Evolutionary conservation across 2,797 vertebrate species (phyloP).

Genomic region (Austrolebias charrua): DNA sequence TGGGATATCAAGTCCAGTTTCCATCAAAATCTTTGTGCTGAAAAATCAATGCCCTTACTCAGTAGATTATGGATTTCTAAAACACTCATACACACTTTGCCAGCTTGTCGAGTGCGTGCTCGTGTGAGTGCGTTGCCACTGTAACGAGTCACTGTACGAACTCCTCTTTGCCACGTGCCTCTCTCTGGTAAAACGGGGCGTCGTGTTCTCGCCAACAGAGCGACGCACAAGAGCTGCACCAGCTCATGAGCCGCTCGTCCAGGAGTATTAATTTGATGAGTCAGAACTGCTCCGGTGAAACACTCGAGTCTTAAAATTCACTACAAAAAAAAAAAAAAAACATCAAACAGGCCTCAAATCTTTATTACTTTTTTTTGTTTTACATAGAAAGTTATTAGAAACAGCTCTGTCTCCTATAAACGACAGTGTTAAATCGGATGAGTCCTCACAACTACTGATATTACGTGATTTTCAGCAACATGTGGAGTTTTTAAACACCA

Average conservation of each 20-base stretch:
- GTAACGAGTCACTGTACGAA: slow-evolving; percentile 59
- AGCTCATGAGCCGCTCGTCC: slow-evolving; percentile 36
- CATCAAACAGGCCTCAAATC: slow-evolving; percentile 38
- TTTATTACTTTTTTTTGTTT: slow-evolving; percentile 26
- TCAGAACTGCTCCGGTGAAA: slow-evolving; percentile 51
- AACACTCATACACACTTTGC: slow-evolving; percentile 61
- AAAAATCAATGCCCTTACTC: slow-evolving; percentile 69
- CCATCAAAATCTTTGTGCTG: slow-evolving; percentile 63
- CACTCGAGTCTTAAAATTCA: slow-evolving; percentile 48
- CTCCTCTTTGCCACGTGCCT: slow-evolving; percentile 50
- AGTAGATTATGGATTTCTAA: slow-evolving; percentile 71
- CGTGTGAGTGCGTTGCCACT: slow-evolving; percentile 37
- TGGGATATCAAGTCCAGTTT: slow-evolving; percentile 68
- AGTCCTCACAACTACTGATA: slow-evolving; percentile 48
- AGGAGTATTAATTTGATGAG: slow-evolving; percentile 48
- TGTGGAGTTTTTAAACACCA: too few relatives aligned
- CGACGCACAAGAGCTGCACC: slow-evolving; percentile 29
- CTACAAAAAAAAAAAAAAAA: slow-evolving; percentile 40
- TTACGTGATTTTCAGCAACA: too few relatives aligned
- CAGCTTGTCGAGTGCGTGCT: slow-evolving; percentile 45
- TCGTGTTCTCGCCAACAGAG: slow-evolving; percentile 39
- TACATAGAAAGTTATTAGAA: slow-evolving; percentile 49
- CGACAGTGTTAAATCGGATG: slow-evolving; percentile 35
- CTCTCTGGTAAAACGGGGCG: slow-evolving; percentile 37
- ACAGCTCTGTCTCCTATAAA: slow-evolving; percentile 45